Conservation (phyloP, 1,140 invertebrate species). For the Branchinecta lynchi region DNA sequence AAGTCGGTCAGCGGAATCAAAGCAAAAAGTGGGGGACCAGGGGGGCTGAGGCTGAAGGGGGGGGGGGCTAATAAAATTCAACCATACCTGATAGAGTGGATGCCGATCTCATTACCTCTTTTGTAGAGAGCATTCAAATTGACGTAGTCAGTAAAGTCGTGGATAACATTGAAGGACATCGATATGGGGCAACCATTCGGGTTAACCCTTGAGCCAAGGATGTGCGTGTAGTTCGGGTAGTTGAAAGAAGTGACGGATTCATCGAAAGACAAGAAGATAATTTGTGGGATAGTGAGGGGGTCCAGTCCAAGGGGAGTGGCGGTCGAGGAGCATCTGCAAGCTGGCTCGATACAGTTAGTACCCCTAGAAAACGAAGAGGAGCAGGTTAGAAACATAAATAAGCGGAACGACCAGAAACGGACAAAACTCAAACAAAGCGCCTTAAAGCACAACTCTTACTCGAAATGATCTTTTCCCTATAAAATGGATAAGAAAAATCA, state of each 20-base stretch:
- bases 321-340: constrained; percentile 36
- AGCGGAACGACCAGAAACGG: no score
- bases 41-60: no score
- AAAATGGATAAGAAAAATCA: no score
- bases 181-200: constrained; percentile 22
- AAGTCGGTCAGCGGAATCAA: no score
- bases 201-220: constrained; percentile 17
- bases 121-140: constrained; percentile 32
- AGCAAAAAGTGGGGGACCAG: no score
- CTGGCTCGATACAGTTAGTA: constrained; percentile 31
- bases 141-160: constrained; percentile 37
- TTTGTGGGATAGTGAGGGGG: constrained; percentile 26
- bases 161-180: constrained; percentile 37
- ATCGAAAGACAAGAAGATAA: constrained; percentile 31
- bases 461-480: no score
- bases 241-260: constrained; percentile 26
- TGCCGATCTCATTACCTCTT: constrained; percentile 34
- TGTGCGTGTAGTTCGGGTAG: constrained; percentile 21
- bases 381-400: no score
- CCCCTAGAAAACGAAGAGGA: not conserved
- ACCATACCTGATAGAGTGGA: constrained; percentile 31
- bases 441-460: no score
- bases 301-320: constrained; percentile 32
- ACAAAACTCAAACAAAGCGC: no score
- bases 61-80: not conserved